Evolutionary conservation across 2,888 invertebrate species (phyloP), one percentile per base, ranked within the genome.

Genomic region (Agrilus mali): DNA sequence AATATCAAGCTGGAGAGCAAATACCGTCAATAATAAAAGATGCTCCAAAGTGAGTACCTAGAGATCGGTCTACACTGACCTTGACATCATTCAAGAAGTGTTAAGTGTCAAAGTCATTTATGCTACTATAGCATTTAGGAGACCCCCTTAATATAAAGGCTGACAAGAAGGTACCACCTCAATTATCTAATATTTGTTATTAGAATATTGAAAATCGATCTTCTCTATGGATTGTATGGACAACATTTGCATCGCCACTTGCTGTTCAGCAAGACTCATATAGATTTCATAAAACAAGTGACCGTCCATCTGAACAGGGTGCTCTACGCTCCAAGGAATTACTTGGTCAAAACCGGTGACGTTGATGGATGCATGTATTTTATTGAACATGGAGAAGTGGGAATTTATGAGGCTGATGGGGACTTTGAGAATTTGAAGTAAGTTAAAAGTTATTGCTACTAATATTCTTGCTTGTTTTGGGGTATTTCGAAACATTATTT

Each of bases 351-450:
- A 50, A 65, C 68, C 14, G 71, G 71, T 2, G 72, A 72, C 49
- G 67, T 71, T 1, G 71, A 73, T 48, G 70, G 70, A 46, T 68
- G 69, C 43, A 71, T 74, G 53, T 73, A 73, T 49, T 73, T 73
- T 41, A 71, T 73, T 55, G 72, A 74, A 48, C 60, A 69, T 52
- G 73, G 73, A 46, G 69, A 70, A 63, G 72, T 72, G 8, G 48
- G 40, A 7, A 48, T 50, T 3, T 44, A 49, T 12, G 51, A 51
- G 7, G 46, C 44, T 7, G 32, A 38, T 15, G 47, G 47, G 16
- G 40, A 42, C 10, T 44, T 44, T 16, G 50, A 49, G 12, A 39
- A 14, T 5, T 17, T 37, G 8, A 33, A 16, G 15, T 36, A 10
- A 4, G 2, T 46, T 27, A 4, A 20, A 20, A n/a, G n/a, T n/a